Conservation (phyloP, 30 jellyfish, hydroid and myxozoan genomes). For the Nemopilema nomurai region DNA sequence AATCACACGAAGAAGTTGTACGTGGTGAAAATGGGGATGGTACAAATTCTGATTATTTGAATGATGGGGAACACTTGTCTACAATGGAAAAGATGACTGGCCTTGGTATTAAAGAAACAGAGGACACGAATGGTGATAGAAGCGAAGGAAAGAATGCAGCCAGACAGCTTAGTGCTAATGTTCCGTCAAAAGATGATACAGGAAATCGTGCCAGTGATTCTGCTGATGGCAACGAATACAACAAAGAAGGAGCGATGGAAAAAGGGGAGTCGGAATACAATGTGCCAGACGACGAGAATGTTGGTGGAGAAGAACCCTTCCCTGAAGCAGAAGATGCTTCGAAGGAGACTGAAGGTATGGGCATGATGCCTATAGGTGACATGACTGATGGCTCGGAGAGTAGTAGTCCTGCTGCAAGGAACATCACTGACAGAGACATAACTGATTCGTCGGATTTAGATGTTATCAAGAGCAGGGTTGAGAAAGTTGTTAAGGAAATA, state of each 20-base stretch:
- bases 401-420: not conserved
- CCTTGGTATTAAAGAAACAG: not conserved
- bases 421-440: not conserved
- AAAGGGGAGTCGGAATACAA: not conserved
- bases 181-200: too few relatives aligned
- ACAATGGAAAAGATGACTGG: not conserved
- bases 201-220: too few relatives aligned
- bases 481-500: conserved; percentile 53
- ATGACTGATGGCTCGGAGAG: not conserved
- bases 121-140: too few relatives aligned
- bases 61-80: not conserved
- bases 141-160: too few relatives aligned
- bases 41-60: not conserved
- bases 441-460: not conserved
- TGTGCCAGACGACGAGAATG: not conserved
- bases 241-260: not conserved
- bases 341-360: not conserved
- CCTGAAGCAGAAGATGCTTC: not conserved
- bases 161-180: too few relatives aligned
- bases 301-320: not conserved
- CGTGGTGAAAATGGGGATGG: not conserved
- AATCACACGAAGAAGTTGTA: not conserved
- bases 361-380: too few relatives aligned
- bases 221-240: too few relatives aligned
- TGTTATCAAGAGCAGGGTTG: conserved; percentile 10